These are phyloP conservation scores for Paedocypris sp. DNA, from an alignment of 2,113 vertebrate species.

Conservation along the genomic window DNA sequence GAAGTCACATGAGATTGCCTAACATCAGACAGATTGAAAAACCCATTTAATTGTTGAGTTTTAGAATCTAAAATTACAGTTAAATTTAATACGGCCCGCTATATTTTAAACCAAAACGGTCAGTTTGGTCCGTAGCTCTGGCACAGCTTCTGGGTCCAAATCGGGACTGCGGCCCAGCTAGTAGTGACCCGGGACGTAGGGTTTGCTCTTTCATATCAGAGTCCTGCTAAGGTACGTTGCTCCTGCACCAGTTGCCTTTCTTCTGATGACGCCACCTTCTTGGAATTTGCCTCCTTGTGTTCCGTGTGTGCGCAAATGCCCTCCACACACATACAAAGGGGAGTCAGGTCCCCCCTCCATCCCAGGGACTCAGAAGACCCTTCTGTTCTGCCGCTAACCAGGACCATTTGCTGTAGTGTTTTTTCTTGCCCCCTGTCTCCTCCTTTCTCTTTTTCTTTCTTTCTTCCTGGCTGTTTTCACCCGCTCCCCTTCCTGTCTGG, in stretches of 20 bases:
- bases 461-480: slow-evolving; percentile 21
- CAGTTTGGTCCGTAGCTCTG: no score
- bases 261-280: slow-evolving; percentile 57
- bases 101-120: no score
- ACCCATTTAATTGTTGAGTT: no score
- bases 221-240: slow-evolving; percentile 38
- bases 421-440: slow-evolving; percentile 35
- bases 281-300: slow-evolving; percentile 65
- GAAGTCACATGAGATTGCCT: no score
- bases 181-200: neutral
- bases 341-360: slow-evolving; percentile 14
- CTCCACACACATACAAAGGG: slow-evolving; percentile 25
- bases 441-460: slow-evolving; percentile 18
- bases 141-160: no score
- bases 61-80: no score
- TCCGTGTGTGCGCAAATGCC: slow-evolving; percentile 47
- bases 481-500: slow-evolving; percentile 38
- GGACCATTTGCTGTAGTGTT: slow-evolving; percentile 57
- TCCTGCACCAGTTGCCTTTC: slow-evolving; percentile 57
- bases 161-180: no score
- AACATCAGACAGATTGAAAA: no score
- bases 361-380: slow-evolving; percentile 43
- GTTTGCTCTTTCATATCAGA: slow-evolving; percentile 1
- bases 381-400: slow-evolving; percentile 50
- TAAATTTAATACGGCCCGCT: no score